phyloP scores from a whole-genome alignment of 2,797 vertebrate species.

The Percopsis omiscomaycus region DNA sequence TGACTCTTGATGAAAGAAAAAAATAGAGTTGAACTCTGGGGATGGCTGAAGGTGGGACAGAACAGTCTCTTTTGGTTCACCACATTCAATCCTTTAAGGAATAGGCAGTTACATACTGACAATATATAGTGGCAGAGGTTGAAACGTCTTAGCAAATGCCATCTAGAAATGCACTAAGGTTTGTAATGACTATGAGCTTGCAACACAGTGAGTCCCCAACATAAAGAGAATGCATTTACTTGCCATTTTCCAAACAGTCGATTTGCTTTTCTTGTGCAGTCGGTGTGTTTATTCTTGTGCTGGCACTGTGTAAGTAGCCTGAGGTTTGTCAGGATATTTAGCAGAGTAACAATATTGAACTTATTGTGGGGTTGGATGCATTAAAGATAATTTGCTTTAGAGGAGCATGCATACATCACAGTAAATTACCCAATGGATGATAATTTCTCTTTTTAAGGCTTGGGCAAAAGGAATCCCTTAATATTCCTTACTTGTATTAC shows the following conservation, averaged over 20 bases:
- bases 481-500: neutral
- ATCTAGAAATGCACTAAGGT: slow-evolving; percentile 16
- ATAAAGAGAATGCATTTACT: neutral
- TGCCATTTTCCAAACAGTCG: neutral
- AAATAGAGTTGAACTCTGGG: slow-evolving; percentile 42
- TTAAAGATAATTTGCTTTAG: neutral
- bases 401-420: neutral
- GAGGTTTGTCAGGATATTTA: neutral
- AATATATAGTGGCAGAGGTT: slow-evolving; percentile 16
- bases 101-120: slow-evolving; percentile 26
- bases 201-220: slow-evolving; percentile 3
- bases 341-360: neutral
- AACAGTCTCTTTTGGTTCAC: slow-evolving; percentile 41
- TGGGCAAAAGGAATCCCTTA: neutral
- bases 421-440: no score
- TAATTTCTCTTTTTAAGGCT: neutral
- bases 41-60: slow-evolving; percentile 40
- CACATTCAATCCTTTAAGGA: slow-evolving; percentile 39
- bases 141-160: slow-evolving; percentile 26
- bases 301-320: neutral
- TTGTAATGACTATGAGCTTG: slow-evolving; percentile 5
- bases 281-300: neutral
- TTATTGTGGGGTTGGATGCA: no score
- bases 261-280: neutral
- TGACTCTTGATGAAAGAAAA: slow-evolving; percentile 56